Percentiles rank a stretch among this genome's conserved stretches.
These are phyloP conservation scores for Drosophila jambulina DNA, from an alignment of 1,140 invertebrate species.

Conservation along the genomic window DNA sequence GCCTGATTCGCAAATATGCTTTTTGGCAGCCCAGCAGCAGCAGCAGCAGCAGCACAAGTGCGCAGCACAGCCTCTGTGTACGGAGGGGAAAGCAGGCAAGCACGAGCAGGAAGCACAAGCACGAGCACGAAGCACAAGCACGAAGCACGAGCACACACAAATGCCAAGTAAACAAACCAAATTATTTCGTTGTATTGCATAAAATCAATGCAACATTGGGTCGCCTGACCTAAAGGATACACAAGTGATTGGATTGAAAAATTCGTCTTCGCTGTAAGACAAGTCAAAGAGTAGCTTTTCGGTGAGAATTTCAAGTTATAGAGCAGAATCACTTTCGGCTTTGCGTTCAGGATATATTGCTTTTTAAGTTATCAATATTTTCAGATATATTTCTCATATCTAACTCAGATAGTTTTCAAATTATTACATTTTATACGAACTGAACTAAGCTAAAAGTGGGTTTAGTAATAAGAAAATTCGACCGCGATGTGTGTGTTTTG, in stretches of 20 bases:
- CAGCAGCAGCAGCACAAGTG: conserved; percentile 13
- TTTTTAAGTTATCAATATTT: background rate
- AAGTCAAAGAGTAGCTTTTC: background rate
- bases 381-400: background rate
- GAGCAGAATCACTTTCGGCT: background rate
- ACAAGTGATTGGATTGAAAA: conserved; percentile 16
- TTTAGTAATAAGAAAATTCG: background rate
- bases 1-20: conserved; percentile 24
- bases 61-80: background rate
- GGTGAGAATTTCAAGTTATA: background rate
- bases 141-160: conserved; percentile 10
- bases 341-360: background rate
- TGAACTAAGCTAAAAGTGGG: background rate
- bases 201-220: conserved; percentile 23
- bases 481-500: too few relatives aligned
- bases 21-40: conserved; percentile 13
- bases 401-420: background rate
- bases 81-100: background rate
- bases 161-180: conserved; percentile 21
- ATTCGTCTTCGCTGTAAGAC: background rate
- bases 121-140: background rate
- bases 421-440: too few relatives aligned
- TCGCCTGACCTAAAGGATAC: conserved; percentile 18
- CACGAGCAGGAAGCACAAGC: background rate
- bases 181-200: conserved; percentile 23